Evolutionary conservation across 2,113 vertebrate genomes (phyloP), one percentile per base, ranked within the genome.

Genomic region (Paedocypris sp.): DNA sequence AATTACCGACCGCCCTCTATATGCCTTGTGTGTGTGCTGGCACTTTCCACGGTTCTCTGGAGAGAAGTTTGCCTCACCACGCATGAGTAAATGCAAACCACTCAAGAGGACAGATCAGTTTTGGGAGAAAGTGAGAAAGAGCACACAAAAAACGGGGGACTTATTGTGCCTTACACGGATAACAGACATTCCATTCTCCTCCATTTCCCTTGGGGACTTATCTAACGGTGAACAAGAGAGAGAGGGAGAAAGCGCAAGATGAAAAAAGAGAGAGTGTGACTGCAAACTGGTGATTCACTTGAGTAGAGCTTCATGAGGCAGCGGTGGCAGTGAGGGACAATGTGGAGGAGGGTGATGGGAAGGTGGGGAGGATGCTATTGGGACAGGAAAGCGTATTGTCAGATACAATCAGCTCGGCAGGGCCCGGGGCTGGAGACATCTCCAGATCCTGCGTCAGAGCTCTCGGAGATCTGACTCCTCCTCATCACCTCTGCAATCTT

Each of bases 351-450:
- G 11, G 41, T 46, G 23, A 32, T 52, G 57, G 31, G 52, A 23
- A 49, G 41, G 32, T 15, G 23, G 35, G 16, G 36, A 65, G 36
- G 22, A 26, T 51, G 57, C 35, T 60, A 57, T n/a, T n/a, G n/a
- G n/a, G 62, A 70, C 57, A 46, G 64, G 59, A 62, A 79, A 73
- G 60, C 74, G 70, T 67, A 75, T 57, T 79, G 77, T 76, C 77
- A 80, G 79, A 82, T 78, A 70, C 66, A 72, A 83, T 81, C 72
- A 66, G 60, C 68, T 67, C 69, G 61, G 64, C 60, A 49, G 36
- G 57, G 67, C 64, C 64, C 41, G 49, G 60, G 9, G 63, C 61
- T 53, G 64, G 66, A 58, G 70, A 62, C 69, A 29, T 42, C 68
- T 74, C 60, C 64, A 71, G 68, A 64, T 62, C 69, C 70, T 77